These are phyloP conservation scores for Hipposideros armiger DNA, from an alignment of 2,113 vertebrate genomes.

Conservation along the genomic window DNA sequence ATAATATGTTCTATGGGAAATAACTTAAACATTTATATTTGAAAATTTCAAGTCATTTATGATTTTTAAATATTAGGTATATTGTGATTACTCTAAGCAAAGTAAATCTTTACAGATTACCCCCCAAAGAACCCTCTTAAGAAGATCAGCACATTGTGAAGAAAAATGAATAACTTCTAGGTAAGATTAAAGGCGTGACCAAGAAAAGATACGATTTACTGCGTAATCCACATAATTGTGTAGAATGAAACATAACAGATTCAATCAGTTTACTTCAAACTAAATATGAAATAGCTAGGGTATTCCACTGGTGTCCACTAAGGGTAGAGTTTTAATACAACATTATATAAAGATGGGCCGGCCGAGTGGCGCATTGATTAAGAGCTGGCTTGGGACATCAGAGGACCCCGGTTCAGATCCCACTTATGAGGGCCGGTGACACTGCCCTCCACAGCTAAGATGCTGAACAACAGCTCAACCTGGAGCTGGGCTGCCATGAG, in stretches of 20 bases:
- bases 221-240: neutral
- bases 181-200: neutral
- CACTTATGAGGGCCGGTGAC: too few relatives aligned
- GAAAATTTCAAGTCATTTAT: neutral
- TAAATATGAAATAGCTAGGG: neutral
- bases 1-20: neutral
- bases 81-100: neutral
- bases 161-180: neutral
- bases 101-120: neutral
- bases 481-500: too few relatives aligned
- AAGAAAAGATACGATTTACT: neutral
- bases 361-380: too few relatives aligned
- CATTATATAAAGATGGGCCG: neutral
- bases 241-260: neutral
- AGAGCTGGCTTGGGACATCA: too few relatives aligned
- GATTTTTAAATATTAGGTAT: neutral
- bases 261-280: neutral
- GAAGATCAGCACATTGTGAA: neutral
- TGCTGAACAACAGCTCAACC: too few relatives aligned
- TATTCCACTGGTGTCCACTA: neutral
- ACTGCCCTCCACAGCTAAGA: too few relatives aligned
- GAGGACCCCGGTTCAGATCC: too few relatives aligned
- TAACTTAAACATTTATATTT: neutral
- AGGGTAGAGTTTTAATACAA: neutral
- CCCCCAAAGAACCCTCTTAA: neutral